Percentiles rank a stretch among this genome's conserved stretches.
Conservation (phyloP, 2,888 invertebrate species). For the Campopleginae sp. region DNA sequence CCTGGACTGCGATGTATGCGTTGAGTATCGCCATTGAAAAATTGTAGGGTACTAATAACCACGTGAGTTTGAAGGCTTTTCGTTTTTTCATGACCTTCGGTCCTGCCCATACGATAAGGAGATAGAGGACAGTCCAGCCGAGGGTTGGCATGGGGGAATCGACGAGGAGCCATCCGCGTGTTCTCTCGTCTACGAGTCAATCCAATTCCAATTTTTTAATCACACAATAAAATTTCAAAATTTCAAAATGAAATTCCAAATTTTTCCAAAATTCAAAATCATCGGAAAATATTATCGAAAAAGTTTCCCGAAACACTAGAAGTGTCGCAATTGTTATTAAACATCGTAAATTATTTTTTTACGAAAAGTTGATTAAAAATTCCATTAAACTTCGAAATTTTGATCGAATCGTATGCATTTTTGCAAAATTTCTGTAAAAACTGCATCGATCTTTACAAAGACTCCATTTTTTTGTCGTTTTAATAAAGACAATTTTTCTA, state of each 20-base stretch:
- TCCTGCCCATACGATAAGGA: conserved; percentile 91
- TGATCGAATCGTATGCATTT: too few species aligned
- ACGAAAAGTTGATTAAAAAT: neutral
- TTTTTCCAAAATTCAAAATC: neutral
- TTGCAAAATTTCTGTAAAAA: too few species aligned
- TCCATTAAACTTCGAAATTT: too few species aligned
- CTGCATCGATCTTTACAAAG: too few species aligned
- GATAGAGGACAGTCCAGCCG: conserved; percentile 89
- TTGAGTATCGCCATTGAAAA: conserved; percentile 93
- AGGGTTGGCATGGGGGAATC: conserved; percentile 92
- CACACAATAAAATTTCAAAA: neutral
- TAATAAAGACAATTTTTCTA: too few species aligned
- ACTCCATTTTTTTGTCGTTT: too few species aligned
- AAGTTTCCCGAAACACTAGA: neutral
- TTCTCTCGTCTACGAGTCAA: conserved; percentile 89
- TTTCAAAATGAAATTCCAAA: too few species aligned
- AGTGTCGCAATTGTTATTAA: neutral
- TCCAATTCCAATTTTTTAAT: neutral
- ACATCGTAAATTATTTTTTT: too few species aligned
- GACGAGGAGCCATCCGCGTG: conserved; percentile 94
- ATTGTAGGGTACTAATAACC: conserved; percentile 93
- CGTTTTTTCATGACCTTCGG: conserved; percentile 93
- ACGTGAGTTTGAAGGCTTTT: conserved; percentile 90
- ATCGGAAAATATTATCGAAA: neutral
- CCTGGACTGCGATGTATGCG: conserved; percentile 92